phyloP scores from a whole-genome alignment of 2,888 invertebrate species.

The Dascillus cervinus region DNA sequence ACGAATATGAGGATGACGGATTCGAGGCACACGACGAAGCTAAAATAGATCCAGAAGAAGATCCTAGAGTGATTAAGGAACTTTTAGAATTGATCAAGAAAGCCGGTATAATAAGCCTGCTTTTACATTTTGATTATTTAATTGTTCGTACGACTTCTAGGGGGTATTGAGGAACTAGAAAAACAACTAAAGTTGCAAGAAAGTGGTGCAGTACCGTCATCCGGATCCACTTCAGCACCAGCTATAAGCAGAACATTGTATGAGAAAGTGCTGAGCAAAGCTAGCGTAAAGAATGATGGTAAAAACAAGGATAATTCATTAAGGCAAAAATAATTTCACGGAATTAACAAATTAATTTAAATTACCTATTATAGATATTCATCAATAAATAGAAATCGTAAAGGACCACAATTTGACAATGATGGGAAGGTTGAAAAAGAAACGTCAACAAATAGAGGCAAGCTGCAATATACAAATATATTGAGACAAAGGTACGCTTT shows the following conservation, averaged over 20 bases:
- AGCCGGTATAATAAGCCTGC: conserved; percentile 52
- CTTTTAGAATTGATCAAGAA: conserved; percentile 76
- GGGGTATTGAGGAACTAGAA: conserved; percentile 78
- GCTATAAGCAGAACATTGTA: conserved; percentile 69
- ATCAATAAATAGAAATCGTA: conserved; percentile 51
- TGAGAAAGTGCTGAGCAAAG: conserved; percentile 58
- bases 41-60: conserved; percentile 52
- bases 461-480: conserved; percentile 40
- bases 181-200: conserved; percentile 59
- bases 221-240: conserved; percentile 52
- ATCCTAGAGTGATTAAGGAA: conserved; percentile 73
- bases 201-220: conserved; percentile 45
- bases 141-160: conserved; percentile 36
- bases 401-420: conserved; percentile 52
- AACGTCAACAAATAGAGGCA: conserved; percentile 40
- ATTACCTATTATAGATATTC: not conserved
- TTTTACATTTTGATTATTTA: conserved; percentile 1
- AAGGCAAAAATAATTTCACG: not conserved
- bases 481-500: conserved; percentile 34
- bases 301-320: not conserved
- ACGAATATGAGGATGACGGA: conserved; percentile 48
- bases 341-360: not conserved
- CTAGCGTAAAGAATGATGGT: conserved; percentile 22
- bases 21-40: conserved; percentile 42
- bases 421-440: conserved; percentile 38